A percentile compares a stretch with the other conserved stretches of the same genome.
Evolutionary conservation across 2,888 invertebrate genomes (phyloP).

Genomic region (Alloscopus bannaensis): DNA sequence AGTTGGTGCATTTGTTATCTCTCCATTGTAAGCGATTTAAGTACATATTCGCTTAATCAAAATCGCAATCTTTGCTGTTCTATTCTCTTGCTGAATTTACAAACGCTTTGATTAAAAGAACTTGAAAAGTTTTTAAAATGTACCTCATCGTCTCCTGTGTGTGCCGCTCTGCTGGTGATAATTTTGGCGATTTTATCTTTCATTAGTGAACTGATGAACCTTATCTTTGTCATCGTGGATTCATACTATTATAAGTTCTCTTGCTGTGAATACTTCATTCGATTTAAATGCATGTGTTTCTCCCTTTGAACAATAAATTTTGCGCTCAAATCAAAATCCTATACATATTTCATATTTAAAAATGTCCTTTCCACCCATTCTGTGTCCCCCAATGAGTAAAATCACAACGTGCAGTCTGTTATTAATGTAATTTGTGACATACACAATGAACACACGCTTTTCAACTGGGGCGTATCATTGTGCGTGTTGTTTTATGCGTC

Average conservation of each 20-base stretch:
- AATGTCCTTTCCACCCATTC: neutral
- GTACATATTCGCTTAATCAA: no score
- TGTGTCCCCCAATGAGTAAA: conserved; percentile 4
- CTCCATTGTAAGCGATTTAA: no score
- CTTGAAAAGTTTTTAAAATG: no score
- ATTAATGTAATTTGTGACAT: neutral
- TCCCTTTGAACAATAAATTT: neutral
- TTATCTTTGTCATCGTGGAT: neutral
- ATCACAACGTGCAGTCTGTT: neutral
- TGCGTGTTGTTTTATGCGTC: no score
- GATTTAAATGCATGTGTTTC: neutral
- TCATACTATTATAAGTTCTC: neutral
- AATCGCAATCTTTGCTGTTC: no score
- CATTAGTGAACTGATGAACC: conserved; percentile 10
- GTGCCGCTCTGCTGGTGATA: no score
- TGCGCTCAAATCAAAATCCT: neutral
- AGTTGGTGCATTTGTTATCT: no score
- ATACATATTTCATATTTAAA: neutral
- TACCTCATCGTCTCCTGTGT: no score
- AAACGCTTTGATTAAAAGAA: no score
- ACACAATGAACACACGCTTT: no score
- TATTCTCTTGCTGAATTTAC: no score
- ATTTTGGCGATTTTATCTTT: neutral
- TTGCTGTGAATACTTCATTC: neutral
- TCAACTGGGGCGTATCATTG: conserved; percentile 3